These are phyloP conservation scores for Capromys pilorides DNA, from an alignment of 2,797 vertebrate species.

Conservation along the genomic window DNA sequence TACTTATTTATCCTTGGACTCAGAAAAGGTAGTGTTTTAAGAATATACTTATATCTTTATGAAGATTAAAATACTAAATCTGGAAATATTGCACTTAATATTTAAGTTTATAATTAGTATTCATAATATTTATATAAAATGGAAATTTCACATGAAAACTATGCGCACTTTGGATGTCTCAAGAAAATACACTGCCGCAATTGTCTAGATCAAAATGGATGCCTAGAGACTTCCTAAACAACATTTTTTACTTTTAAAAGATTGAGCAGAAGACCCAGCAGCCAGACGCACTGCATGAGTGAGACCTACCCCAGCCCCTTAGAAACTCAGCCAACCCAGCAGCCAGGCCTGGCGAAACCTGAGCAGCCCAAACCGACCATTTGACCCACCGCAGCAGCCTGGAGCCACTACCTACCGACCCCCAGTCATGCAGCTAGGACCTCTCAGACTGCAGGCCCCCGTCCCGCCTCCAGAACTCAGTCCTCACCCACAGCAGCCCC, in stretches of 20 bases:
- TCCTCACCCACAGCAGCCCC: too few species aligned
- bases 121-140: background rate
- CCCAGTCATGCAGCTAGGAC: too few species aligned
- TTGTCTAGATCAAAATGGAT: background rate
- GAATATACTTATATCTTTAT: background rate
- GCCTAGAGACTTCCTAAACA: background rate
- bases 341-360: too few species aligned
- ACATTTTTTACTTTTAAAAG: slow-evolving; percentile 13
- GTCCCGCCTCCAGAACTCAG: too few species aligned
- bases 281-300: too few species aligned
- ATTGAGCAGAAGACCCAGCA: background rate
- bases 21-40: background rate
- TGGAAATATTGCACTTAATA: background rate
- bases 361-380: too few species aligned
- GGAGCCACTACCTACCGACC: too few species aligned
- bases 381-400: too few species aligned
- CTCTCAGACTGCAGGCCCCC: too few species aligned
- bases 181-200: background rate
- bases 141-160: background rate
- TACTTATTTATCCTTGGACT: background rate
- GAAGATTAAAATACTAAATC: background rate
- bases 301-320: too few species aligned
- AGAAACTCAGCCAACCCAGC: too few species aligned
- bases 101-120: background rate
- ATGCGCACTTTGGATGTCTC: background rate